Percentiles rank a stretch among this genome's conserved stretches.
Conservation (phyloP, 2,113 vertebrate species). For the Gavialis gangeticus region DNA sequence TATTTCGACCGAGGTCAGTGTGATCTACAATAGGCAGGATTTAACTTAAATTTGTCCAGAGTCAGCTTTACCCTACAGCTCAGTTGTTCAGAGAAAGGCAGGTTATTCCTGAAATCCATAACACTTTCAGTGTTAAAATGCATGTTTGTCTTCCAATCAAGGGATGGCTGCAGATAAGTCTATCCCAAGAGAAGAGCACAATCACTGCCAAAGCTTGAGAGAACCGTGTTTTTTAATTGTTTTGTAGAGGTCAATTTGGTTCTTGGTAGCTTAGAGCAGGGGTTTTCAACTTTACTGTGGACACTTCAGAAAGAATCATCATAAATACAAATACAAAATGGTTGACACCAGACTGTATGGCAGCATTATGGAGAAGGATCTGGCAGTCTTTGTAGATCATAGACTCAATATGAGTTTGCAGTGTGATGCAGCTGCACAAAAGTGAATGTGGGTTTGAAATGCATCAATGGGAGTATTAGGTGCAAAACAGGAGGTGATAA, state of each 20-base stretch:
- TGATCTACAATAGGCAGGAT: background rate
- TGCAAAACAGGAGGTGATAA: too few relatives aligned
- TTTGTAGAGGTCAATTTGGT: background rate
- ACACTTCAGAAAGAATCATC: too few relatives aligned
- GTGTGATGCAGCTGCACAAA: too few relatives aligned
- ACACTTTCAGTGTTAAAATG: background rate
- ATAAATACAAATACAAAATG: too few relatives aligned
- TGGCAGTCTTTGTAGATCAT: too few relatives aligned
- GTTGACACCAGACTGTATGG: too few relatives aligned
- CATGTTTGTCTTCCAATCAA: background rate
- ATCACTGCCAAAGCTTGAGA: background rate
- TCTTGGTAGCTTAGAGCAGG: background rate
- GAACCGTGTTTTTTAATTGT: background rate
- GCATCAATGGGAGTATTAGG: too few relatives aligned
- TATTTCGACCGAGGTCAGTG: background rate
- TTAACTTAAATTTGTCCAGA: background rate
- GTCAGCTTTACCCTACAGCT: background rate
- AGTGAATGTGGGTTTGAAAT: too few relatives aligned
- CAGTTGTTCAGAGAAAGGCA: background rate
- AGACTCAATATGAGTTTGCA: too few relatives aligned
- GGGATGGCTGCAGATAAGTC: background rate
- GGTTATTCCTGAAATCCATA: background rate
- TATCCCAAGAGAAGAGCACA: background rate
- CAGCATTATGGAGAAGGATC: too few relatives aligned
- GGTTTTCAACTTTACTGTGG: too few relatives aligned